phyloP scores from a whole-genome alignment of 2,888 invertebrate genomes.

The Thyatira batis region DNA sequence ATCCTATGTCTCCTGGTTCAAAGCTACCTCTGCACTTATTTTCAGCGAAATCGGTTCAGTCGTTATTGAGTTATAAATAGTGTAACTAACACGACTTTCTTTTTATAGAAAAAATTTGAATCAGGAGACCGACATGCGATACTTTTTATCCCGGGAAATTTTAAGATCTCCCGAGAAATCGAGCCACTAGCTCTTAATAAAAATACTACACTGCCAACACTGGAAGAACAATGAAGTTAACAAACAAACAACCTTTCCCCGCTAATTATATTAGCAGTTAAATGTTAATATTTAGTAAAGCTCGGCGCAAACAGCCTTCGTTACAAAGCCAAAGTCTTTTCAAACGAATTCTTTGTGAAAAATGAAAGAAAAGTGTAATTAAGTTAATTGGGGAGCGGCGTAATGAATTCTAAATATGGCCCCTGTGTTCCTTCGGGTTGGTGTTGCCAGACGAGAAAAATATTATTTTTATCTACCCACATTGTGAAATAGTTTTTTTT shows the following conservation, averaged over 20 bases:
- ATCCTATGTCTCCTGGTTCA: no score
- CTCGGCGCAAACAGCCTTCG: background rate
- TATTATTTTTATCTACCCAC: no score
- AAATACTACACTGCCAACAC: background rate
- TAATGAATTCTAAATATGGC: constrained; percentile 8
- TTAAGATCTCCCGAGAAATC: no score
- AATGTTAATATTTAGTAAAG: constrained; percentile 2
- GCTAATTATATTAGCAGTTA: constrained; percentile 4
- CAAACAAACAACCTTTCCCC: background rate
- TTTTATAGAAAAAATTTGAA: no score
- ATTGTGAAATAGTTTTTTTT: background rate
- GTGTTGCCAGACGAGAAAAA: background rate
- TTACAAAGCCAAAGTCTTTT: background rate
- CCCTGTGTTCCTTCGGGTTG: background rate
- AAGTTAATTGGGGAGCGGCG: constrained; percentile 26
- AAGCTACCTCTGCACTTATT: no score
- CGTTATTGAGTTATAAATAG: no score
- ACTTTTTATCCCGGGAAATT: no score
- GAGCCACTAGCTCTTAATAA: background rate
- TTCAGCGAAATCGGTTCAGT: no score
- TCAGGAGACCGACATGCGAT: no score
- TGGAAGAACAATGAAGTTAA: background rate
- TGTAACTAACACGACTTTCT: no score
- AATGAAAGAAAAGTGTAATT: constrained; percentile 24
- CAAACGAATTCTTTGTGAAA: constrained; percentile 15